phyloP scores from a whole-genome alignment of 2,797 vertebrate genomes.

The Synanceia verrucosa region DNA sequence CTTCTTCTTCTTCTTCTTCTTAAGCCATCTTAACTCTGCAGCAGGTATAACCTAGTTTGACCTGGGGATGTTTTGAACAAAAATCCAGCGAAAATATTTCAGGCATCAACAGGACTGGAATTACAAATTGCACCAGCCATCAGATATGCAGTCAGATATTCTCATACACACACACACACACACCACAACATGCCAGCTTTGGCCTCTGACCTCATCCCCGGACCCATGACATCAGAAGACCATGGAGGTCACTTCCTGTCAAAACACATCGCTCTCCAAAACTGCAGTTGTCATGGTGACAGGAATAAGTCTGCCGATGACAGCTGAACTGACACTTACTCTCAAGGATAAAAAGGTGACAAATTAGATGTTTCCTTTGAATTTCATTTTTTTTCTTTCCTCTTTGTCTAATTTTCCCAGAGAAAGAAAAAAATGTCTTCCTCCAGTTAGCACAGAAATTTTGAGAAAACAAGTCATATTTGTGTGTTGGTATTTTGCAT shows the following conservation, averaged over 20 bases:
- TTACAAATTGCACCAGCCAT: neutral
- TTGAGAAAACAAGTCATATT: neutral
- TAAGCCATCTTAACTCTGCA: neutral
- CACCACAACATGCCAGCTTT: slow-evolving; percentile 19
- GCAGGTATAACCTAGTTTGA: neutral
- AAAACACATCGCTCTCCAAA: slow-evolving; percentile 24
- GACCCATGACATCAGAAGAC: slow-evolving; percentile 37
- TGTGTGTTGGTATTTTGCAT: neutral
- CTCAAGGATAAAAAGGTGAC: neutral
- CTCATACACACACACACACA: slow-evolving; percentile 4
- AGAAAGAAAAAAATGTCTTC: no score
- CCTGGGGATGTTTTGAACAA: neutral
- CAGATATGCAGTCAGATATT: slow-evolving; percentile 11
- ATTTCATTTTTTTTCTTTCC: neutral
- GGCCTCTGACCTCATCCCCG: slow-evolving; percentile 27
- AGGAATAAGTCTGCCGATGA: neutral
- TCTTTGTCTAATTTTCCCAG: neutral
- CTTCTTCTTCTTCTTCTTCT: no score
- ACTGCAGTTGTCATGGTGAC: slow-evolving; percentile 42
- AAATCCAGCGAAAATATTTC: neutral
- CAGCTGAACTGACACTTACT: slow-evolving; percentile 15
- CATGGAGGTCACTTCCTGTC: slow-evolving; percentile 55
- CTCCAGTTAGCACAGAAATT: neutral
- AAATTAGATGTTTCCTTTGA: neutral
- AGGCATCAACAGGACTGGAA: neutral